Evolutionary conservation across 2,888 invertebrate species (phyloP).

Genomic region (Drosophila lacicola): DNA sequence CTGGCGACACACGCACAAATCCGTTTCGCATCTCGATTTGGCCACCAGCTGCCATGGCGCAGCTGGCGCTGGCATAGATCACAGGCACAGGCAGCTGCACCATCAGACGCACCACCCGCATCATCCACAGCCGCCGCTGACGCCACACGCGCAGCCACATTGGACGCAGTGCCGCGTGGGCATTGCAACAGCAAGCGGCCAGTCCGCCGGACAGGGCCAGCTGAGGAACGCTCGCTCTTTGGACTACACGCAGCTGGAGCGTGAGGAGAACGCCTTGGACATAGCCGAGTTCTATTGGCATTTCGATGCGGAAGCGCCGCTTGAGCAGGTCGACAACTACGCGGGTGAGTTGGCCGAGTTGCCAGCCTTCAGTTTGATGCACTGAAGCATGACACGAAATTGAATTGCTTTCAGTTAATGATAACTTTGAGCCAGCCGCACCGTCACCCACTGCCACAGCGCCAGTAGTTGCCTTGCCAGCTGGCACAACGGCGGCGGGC

Average conservation of each 20-base stretch:
- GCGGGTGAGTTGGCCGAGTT: slow-evolving; percentile 50
- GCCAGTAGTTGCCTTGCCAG: slow-evolving; percentile 12
- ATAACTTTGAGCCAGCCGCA: slow-evolving; percentile 44
- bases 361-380: slow-evolving; percentile 29
- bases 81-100: slow-evolving; percentile 37
- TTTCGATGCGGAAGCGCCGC: slow-evolving; percentile 82
- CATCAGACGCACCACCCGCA: slow-evolving; percentile 43
- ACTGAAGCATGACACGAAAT: slow-evolving; percentile 42
- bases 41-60: slow-evolving; percentile 84
- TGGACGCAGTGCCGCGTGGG: slow-evolving; percentile 77
- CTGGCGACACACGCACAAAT: slow-evolving; percentile 84
- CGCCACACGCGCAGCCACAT: slow-evolving; percentile 71
- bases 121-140: slow-evolving; percentile 41
- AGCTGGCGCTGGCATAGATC: slow-evolving; percentile 81
- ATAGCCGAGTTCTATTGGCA: slow-evolving; percentile 84
- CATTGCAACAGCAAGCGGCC: slow-evolving; percentile 25
- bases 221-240: slow-evolving; percentile 83
- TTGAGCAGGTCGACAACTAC: slow-evolving; percentile 61
- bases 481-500: slow-evolving; percentile 28
- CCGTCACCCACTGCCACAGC: slow-evolving; percentile 9
- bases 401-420: slow-evolving; percentile 46
- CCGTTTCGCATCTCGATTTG: slow-evolving; percentile 86
- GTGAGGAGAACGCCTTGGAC: slow-evolving; percentile 81
- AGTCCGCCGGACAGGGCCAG: slow-evolving; percentile 58
- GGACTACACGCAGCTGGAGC: slow-evolving; percentile 82